Evolutionary conservation across 2,888 invertebrate species (phyloP).

Genomic region (Malachius bipustulatus): DNA sequence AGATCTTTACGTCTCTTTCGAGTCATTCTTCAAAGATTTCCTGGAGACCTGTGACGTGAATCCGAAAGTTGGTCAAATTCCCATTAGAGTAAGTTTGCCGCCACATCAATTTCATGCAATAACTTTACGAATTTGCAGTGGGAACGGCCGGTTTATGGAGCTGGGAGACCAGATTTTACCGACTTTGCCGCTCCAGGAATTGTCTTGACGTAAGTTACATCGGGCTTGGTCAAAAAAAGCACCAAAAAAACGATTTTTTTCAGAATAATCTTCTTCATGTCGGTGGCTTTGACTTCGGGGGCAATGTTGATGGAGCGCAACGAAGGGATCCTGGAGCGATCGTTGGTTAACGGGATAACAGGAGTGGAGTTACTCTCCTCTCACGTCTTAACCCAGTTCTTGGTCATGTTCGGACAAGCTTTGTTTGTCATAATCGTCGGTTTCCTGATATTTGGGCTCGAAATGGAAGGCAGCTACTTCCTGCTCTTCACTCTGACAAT

Average conservation of each 20-base stretch:
- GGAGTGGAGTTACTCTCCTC: slow-evolving; percentile 77
- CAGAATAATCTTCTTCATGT: slow-evolving; percentile 87
- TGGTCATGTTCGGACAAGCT: slow-evolving; percentile 77
- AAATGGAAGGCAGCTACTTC: slow-evolving; percentile 61
- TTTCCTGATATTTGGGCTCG: slow-evolving; percentile 65
- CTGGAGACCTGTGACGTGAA: slow-evolving; percentile 53
- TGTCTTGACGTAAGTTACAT: slow-evolving; percentile 61
- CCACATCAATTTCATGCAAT: slow-evolving; percentile 2
- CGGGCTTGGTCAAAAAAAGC: background rate
- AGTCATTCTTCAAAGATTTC: slow-evolving; percentile 54
- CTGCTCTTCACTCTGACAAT: slow-evolving; percentile 66
- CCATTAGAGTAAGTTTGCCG: slow-evolving; percentile 45
- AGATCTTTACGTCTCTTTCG: slow-evolving; percentile 60
- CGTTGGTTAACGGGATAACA: slow-evolving; percentile 72
- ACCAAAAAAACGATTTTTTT: no score
- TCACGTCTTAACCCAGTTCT: slow-evolving; percentile 78
- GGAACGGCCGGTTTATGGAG: slow-evolving; percentile 63
- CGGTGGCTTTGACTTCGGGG: slow-evolving; percentile 84
- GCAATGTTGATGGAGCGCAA: slow-evolving; percentile 81
- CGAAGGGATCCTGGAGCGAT: slow-evolving; percentile 81
- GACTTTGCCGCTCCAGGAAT: slow-evolving; percentile 93
- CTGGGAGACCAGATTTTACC: slow-evolving; percentile 69
- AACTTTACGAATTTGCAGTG: slow-evolving; percentile 40
- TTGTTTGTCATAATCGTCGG: slow-evolving; percentile 66
- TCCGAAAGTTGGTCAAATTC: slow-evolving; percentile 47